Base-by-base conservation (phyloP, 2,888 invertebrate species). In the Laspeyria flexula region DNA sequence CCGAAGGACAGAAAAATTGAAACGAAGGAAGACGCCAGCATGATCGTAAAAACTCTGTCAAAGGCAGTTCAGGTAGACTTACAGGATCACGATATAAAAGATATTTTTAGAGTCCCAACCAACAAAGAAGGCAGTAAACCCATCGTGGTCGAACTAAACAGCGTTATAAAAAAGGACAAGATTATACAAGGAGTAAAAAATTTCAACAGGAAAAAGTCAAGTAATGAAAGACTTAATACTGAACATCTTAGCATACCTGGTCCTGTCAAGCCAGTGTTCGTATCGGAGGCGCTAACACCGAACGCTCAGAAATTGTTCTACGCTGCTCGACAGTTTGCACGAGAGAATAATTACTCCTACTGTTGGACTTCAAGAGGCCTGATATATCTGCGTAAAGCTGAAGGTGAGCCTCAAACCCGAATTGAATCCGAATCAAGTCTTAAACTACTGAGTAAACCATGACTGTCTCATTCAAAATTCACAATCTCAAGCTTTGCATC, bases 131-230 rank as follows among this genome's bases (percentile, higher is more conserved):
- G 31, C 7, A 39, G 5, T 33, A 45, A 25, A 39, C 33, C 45
- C n/a, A 45, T 45, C 2, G 9, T 45, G 21, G 40, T 40, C 9
- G 46, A 46, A 6, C 33, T 46, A 25, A 46, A 40, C 29, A 46
- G 46, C 21, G 40, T 46, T 7, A 13, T 46, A 34, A 46, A 46
- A 21, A 38, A 25, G 11, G 38, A 38, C 11, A 40, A 40, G 40
- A 35, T 34, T 33, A 29, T 40, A 15, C 46, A 27, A 25, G 34
- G 18, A 4, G 12, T 46, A 6, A 40, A 40, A 18, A 35, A 18
- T 12, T 29, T 34, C 21, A 31, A 41, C 11, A 30, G 18, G 11
- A 41, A 41, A 10, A 41, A 12, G 11, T 11, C 9, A 31, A 21
- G 5, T 31, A 18, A 18, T 6, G 41, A 39, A n/a, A 46, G 15